Conservation (phyloP, 2,113 vertebrate species). For the Petrocephalus zakoni region DNA sequence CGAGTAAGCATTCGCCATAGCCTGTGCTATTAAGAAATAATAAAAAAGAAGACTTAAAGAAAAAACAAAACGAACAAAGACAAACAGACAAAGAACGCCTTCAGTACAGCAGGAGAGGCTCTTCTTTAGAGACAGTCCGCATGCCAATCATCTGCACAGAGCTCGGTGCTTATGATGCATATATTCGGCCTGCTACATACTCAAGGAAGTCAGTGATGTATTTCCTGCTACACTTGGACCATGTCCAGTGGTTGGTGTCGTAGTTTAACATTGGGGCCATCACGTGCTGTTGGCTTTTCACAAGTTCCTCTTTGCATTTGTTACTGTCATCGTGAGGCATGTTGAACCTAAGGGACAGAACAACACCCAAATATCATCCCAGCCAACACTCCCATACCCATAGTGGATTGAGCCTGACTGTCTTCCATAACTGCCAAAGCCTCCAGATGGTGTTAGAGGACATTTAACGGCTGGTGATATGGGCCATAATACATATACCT, state of each 20-base stretch:
- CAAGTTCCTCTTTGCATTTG: slow-evolving; percentile 91
- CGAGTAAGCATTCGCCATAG: slow-evolving; percentile 93
- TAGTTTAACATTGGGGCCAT: slow-evolving; percentile 96
- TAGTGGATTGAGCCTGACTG: background rate
- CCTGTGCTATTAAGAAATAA: slow-evolving; percentile 82
- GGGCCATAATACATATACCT: background rate
- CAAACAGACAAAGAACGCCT: slow-evolving; percentile 53
- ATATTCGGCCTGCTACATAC: slow-evolving; percentile 63
- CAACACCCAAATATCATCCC: background rate
- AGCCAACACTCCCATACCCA: background rate
- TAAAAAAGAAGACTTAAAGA: slow-evolving; percentile 60
- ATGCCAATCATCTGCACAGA: background rate
- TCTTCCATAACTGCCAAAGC: background rate
- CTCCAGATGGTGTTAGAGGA: background rate
- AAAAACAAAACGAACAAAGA: slow-evolving; percentile 51
- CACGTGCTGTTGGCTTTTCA: slow-evolving; percentile 89
- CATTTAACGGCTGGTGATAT: background rate
- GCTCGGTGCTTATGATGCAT: background rate
- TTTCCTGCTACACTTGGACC: slow-evolving; percentile 97
- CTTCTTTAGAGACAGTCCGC: slow-evolving; percentile 25
- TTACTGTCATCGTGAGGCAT: slow-evolving; percentile 98
- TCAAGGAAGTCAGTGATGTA: slow-evolving; percentile 98
- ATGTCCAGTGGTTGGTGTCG: slow-evolving; percentile 98
- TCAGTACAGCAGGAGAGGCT: slow-evolving; percentile 43
- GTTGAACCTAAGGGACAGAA: slow-evolving; percentile 74